A percentile compares a stretch with the other conserved stretches of the same genome.
phyloP scores from a whole-genome alignment of 2,113 vertebrate species.

The Chionis minor region DNA sequence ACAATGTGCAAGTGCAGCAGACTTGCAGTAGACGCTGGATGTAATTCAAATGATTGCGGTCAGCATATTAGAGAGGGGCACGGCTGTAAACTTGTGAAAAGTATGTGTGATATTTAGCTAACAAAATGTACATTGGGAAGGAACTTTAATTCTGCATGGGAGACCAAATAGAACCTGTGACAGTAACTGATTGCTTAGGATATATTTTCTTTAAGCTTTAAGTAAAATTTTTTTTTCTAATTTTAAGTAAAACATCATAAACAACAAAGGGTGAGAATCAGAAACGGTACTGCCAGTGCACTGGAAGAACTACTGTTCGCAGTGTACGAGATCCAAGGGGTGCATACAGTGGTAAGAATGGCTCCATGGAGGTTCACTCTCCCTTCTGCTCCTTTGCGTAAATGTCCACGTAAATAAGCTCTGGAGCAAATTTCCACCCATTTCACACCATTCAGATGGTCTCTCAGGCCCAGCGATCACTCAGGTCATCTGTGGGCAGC shows the following conservation, averaged over 20 bases:
- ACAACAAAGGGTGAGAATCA: not conserved
- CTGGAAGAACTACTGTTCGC: not conserved
- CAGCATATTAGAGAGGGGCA: not conserved
- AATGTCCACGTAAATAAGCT: not conserved
- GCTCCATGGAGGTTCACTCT: rapidly evolving
- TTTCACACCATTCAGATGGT: not conserved
- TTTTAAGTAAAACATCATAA: not conserved
- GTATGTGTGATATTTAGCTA: not conserved
- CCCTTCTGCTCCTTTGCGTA: not conserved
- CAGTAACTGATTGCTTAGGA: not conserved
- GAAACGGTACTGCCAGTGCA: rapidly evolving
- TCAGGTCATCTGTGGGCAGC: not conserved
- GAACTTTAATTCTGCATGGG: not conserved
- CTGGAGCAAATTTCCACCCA: not conserved
- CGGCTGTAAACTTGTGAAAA: not conserved
- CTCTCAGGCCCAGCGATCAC: rapidly evolving
- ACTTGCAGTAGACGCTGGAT: not conserved
- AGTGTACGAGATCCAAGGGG: not conserved
- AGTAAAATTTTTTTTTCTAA: not conserved
- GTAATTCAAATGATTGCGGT: not conserved
- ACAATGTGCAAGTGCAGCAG: not conserved
- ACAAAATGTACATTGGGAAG: not conserved
- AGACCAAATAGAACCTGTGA: not conserved
- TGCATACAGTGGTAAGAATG: not conserved
- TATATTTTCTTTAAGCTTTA: not conserved